Base-by-base conservation (phyloP, 1,140 invertebrate species). In the Mycetomoellerius zeteki region DNA sequence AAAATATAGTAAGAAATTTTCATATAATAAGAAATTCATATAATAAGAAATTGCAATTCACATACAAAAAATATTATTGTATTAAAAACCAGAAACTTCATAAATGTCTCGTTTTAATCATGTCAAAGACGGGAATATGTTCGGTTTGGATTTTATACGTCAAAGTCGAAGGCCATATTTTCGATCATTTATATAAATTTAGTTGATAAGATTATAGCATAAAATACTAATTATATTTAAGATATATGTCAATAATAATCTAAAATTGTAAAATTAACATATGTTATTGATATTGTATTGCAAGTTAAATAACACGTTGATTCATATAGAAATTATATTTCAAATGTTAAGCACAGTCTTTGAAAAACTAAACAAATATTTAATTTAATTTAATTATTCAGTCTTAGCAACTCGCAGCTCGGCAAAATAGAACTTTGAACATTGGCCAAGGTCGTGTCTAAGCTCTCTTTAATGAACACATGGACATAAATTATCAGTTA, bases 391-490 rank as follows among this genome's bases (percentile, higher is more conserved):
- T 3, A 21, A 52, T 69, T 43, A 67, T 16, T 62, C 21, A 64
- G 27, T 30, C 60, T 67, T 52, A 80, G n/a, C 60, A 37, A 5
- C 30, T 43, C 3, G 27, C 8, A 37, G 33, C 3, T 76, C 43
- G 14, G 30, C n/a, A 52, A 52, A 80, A 54, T 54, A n/a, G n/a
- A 69, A 81, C 54, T 81, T 71, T 81, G 64, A 71, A 81, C 69
- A 71, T 67, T 4, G 16, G 62, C 30, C 33, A 81, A 54, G 24
- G 30, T 37, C 30, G 14, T 37, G 47, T 56, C 30, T 37, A 54
- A n/a, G 33, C 24, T 37, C 14, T 8, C n/a, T 37, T 81, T 81
- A 69, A 69, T 33, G 21, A 81, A 12, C 30, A 37, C 50, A 7
- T 30, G 27, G 19, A 50, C 30, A 80, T 67, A 24, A 12, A 12